Conservation (phyloP, 2,797 vertebrate genomes). For the Eulemur rubriventer region DNA sequence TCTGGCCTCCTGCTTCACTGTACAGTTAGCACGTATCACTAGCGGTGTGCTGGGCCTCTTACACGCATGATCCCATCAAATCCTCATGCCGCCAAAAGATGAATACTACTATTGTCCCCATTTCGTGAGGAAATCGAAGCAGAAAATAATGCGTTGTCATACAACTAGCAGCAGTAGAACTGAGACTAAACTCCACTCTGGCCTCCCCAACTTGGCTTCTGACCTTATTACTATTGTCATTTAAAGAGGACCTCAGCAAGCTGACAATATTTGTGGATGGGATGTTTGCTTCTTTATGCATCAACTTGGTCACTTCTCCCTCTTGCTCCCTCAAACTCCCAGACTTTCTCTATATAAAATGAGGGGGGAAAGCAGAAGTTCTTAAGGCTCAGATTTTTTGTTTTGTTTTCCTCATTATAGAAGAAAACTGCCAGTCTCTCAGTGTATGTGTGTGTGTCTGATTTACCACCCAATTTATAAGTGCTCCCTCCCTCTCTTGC, state of each 20-base stretch:
- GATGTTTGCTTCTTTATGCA: background rate
- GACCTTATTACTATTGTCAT: background rate
- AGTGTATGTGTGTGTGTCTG: background rate
- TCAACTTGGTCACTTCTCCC: background rate
- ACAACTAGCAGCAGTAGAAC: background rate
- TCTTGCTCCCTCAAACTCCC: background rate
- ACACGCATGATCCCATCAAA: background rate
- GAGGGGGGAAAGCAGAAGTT: background rate
- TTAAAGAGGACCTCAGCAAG: background rate
- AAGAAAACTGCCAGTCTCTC: background rate
- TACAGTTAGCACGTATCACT: background rate
- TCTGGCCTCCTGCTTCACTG: background rate
- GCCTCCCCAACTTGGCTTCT: background rate
- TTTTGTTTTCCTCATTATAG: background rate
- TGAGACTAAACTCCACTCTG: background rate
- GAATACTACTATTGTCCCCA: background rate
- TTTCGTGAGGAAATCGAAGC: background rate
- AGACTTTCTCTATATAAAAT: background rate
- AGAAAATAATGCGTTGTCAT: background rate
- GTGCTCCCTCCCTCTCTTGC: background rate
- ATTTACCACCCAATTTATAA: slow-evolving; percentile 4
- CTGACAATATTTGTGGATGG: background rate
- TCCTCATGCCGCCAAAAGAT: background rate
- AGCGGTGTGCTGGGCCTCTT: background rate
- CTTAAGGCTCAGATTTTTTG: background rate